Evolutionary conservation across 1,140 invertebrate species (phyloP).

Genomic region (Diplogasteroides magnus): DNA sequence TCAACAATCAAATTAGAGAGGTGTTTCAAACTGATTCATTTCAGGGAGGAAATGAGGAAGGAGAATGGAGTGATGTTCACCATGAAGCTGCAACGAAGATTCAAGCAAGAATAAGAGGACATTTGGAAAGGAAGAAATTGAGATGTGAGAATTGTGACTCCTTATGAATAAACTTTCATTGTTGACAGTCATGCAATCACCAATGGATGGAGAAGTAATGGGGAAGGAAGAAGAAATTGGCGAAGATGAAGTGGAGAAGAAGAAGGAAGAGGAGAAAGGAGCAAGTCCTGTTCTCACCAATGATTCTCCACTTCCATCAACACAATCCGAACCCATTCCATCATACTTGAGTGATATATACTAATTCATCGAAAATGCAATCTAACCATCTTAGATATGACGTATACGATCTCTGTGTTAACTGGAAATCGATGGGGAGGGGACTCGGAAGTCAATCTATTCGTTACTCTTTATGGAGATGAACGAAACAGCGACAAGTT

Average conservation of each 20-base stretch:
- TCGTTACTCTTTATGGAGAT: slow-evolving; percentile 27
- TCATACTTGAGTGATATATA: too few relatives aligned
- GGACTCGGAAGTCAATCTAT: slow-evolving; percentile 29
- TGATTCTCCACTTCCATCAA: not conserved
- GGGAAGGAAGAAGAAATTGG: not conserved
- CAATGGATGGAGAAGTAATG: not conserved
- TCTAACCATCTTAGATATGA: slow-evolving; percentile 4
- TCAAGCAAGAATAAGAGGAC: slow-evolving; percentile 22
- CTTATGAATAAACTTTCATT: not conserved
- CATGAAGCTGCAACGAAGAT: slow-evolving; percentile 30
- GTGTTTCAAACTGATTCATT: too few relatives aligned
- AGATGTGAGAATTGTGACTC: slow-evolving; percentile 7
- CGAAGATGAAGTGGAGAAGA: not conserved
- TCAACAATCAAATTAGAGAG: too few relatives aligned
- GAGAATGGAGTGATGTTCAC: slow-evolving; percentile 4
- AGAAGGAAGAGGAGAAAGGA: not conserved
- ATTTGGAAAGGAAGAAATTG: slow-evolving; percentile 21
- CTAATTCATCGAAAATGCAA: not conserved
- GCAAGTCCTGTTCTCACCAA: not conserved
- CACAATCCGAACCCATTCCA: not conserved
- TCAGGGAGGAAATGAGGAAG: slow-evolving; percentile 2
- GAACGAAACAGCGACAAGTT: slow-evolving; percentile 19
- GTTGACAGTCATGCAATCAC: not conserved
- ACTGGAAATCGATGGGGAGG: slow-evolving; percentile 29
- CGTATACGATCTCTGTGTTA: slow-evolving; percentile 24